Conservation (phyloP, 2,113 vertebrate species). For the Parotia lawesii region DNA sequence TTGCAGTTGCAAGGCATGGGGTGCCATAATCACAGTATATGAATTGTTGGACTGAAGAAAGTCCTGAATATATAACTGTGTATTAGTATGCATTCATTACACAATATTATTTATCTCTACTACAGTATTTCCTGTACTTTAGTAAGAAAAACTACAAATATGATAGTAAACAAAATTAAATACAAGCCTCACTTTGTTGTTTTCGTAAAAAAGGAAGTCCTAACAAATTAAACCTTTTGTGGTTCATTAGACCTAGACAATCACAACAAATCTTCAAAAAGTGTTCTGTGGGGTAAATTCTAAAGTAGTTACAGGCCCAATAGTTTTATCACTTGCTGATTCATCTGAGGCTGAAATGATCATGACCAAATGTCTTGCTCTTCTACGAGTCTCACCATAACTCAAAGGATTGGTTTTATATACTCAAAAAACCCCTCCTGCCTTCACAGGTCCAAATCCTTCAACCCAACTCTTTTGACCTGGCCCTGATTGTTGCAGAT, state of each 20-base stretch:
- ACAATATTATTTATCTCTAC: not conserved
- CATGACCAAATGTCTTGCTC: not conserved
- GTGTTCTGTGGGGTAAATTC: not conserved
- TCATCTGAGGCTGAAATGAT: not conserved
- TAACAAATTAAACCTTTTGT: not conserved
- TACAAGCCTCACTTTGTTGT: not conserved
- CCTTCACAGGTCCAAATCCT: not conserved
- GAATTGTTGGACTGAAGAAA: not conserved
- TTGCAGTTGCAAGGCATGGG: not conserved
- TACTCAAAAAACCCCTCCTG: accelerated
- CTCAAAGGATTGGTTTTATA: not conserved
- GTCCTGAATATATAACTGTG: not conserved
- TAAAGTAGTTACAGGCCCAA: not conserved
- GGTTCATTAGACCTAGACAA: not conserved
- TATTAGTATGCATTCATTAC: not conserved
- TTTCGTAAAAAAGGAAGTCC: not conserved
- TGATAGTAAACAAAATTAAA: not conserved
- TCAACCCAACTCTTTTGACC: not conserved
- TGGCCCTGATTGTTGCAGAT: not conserved
- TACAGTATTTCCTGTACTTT: not conserved
- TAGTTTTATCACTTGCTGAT: not conserved
- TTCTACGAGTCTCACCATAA: not conserved
- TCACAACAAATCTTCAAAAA: not conserved
- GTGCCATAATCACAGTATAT: not conserved
- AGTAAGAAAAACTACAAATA: not conserved